Conservation (phyloP, 2,113 vertebrate genomes). For the Vimba vimba region DNA sequence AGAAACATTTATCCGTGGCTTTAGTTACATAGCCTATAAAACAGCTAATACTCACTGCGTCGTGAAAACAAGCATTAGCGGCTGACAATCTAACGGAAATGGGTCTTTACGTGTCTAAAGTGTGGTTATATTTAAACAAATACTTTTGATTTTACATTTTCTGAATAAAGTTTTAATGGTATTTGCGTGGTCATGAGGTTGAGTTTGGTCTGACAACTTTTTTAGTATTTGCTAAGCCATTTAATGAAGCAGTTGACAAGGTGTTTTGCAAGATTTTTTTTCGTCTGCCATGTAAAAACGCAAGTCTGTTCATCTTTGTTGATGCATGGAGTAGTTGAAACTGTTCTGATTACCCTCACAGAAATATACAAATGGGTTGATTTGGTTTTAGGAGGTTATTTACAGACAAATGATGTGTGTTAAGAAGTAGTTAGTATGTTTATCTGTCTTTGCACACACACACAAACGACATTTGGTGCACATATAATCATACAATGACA, state of each 20-base stretch:
- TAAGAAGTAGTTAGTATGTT: background rate
- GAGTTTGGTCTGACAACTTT: background rate
- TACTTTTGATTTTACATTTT: background rate
- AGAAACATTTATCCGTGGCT: conserved; percentile 39
- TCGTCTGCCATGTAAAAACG: background rate
- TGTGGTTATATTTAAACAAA: background rate
- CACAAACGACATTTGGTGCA: background rate
- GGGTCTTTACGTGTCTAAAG: background rate
- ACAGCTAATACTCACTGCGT: conserved; percentile 11
- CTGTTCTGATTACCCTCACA: background rate
- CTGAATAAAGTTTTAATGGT: background rate
- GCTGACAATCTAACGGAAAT: background rate
- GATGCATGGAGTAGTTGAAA: background rate
- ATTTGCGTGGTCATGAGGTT: background rate
- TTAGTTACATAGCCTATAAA: conserved; percentile 45
- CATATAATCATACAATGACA: background rate
- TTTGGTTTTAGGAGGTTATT: conserved; percentile 4
- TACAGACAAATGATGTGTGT: background rate
- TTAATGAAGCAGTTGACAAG: background rate
- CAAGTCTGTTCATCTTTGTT: background rate
- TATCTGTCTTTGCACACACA: background rate
- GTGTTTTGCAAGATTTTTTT: background rate
- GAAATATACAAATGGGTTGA: background rate
- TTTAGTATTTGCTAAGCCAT: background rate
- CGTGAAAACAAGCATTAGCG: background rate